These are phyloP conservation scores for Bos taurus DNA, from an alignment of 2,113 vertebrate genomes.

Conservation along the genomic window ARS-UCD2.0 NC_037334.1:33525001-33525500, in stretches of 20 bases:
- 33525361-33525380: not conserved
- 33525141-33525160: not conserved
- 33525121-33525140: not conserved
- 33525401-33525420: rapidly evolving
- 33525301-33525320: not conserved
- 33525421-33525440: not conserved
- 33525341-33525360: not conserved
- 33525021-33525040: not conserved
- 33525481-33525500: not conserved
- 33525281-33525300: not conserved
- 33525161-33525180: not conserved
- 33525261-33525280: not conserved
- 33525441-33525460: not conserved
- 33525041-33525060: not conserved
- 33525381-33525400: not conserved
- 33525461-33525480: not conserved
- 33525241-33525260: not conserved
- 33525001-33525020: not conserved
- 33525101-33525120: not conserved
- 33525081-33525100: not conserved
- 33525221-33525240: not conserved
- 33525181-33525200: not conserved
- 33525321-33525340: not conserved
- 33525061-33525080: not conserved
- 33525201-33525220: not conserved